Evolutionary conservation across 2,888 invertebrate species (phyloP), one percentile per base, ranked within the genome.

Genomic region (Philopedon plagiatum): DNA sequence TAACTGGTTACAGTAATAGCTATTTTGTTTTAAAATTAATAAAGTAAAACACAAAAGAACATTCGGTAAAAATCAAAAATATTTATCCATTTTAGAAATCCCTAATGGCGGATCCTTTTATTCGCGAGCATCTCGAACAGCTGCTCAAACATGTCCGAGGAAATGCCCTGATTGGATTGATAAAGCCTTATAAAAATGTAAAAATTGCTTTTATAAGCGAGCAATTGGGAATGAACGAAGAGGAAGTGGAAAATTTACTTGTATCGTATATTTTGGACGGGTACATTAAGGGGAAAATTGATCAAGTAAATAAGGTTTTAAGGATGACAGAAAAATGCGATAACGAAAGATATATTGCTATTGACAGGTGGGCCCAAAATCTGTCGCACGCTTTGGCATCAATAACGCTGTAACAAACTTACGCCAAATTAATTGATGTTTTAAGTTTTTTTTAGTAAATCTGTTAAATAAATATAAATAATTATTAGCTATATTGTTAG

Each of bases 21-120:
- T n/a, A n/a, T n/a, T 26, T 26, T n/a, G 23, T 32, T n/a, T 32
- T 11, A 57, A 32, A 9, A 57, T 57, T 29, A 32, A 4, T 18
- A 57, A 57, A 13, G 11, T 5, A 57, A 76, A n/a, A n/a, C n/a
- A n/a, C n/a, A n/a, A n/a, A n/a, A n/a, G n/a, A n/a, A 73, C 93
- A 93, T 39, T 39, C 9, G 5, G 9, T 39, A 39, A 13, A 15
- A 7, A 15, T 51, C 26, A 26, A 13, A 29, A 81, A 97, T 98
- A 4, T 61, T 44, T 32, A 19, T 1, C n/a, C 21, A 32, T 54
- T 61, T 86, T 89, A 93, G 84, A 79, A 80, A 5, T 77, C 80
- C 3, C 73, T 99, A 70, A 98, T 99, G 97, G 96, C 95, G 77
- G 99, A 99, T 87, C 97, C 96, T 0, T 99, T 99, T 86, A 98